phyloP scores from a whole-genome alignment of 2,797 vertebrate genomes.

The Meda fulgida region DNA sequence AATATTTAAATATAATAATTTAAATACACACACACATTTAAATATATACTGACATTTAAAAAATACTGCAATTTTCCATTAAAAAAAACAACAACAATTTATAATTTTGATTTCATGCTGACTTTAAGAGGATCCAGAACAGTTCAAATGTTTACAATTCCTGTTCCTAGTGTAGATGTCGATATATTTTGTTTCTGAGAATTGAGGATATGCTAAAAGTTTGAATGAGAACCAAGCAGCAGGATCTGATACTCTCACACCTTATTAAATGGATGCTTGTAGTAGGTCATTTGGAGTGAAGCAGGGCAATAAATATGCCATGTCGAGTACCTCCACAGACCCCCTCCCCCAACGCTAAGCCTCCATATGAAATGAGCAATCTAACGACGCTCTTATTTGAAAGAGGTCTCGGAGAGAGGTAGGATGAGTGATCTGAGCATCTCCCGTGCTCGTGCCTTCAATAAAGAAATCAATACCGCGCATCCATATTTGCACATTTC shows the following conservation, averaged over 20 bases:
- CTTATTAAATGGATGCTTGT: slow-evolving; percentile 52
- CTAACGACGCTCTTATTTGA: slow-evolving; percentile 57
- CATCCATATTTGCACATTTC: slow-evolving; percentile 69
- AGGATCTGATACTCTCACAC: slow-evolving; percentile 17
- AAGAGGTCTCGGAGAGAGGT: slow-evolving; percentile 54
- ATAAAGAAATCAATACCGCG: slow-evolving; percentile 70
- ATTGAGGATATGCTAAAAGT: background rate
- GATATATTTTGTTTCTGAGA: background rate
- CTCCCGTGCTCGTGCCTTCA: slow-evolving; percentile 60
- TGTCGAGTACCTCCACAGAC: slow-evolving; percentile 45
- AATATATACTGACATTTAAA: no score
- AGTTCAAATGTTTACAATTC: background rate
- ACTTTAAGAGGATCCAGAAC: background rate
- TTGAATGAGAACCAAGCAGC: background rate
- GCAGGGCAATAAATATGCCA: slow-evolving; percentile 62
- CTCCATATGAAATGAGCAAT: slow-evolving; percentile 55
- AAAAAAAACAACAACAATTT: background rate
- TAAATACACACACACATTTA: background rate
- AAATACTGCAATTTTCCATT: no score
- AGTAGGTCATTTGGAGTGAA: slow-evolving; percentile 59
- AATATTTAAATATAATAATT: no score
- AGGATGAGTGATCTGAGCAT: slow-evolving; percentile 64
- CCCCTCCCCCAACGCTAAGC: slow-evolving; percentile 51
- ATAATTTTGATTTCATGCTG: background rate
- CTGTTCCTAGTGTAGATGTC: background rate